phyloP scores from a whole-genome alignment of 2,797 vertebrate species.

The Mormyrops boulengeri region DNA sequence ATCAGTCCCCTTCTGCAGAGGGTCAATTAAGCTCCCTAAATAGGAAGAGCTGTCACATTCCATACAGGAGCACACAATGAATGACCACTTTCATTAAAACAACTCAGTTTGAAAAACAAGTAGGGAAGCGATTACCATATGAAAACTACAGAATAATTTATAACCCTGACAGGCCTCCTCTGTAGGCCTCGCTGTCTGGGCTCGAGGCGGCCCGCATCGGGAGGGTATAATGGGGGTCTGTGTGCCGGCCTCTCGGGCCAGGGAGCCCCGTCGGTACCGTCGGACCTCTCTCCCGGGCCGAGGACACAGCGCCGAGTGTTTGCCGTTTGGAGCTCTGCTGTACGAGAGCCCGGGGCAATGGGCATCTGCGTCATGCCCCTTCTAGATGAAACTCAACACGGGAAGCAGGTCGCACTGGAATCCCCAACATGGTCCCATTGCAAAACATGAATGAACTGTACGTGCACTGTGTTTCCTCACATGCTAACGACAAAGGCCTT shows the following conservation, averaged over 20 bases:
- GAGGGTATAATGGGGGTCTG: constrained; percentile 33
- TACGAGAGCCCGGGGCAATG: background rate
- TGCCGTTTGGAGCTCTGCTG: background rate
- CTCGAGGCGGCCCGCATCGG: constrained; percentile 22
- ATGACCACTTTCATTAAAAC: constrained; percentile 62
- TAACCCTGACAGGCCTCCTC: constrained; percentile 29
- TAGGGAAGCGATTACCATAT: constrained; percentile 60
- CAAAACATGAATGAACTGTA: background rate
- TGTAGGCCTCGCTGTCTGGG: constrained; percentile 30
- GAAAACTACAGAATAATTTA: constrained; percentile 48
- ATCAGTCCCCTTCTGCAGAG: constrained; percentile 26
- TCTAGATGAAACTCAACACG: constrained; percentile 11
- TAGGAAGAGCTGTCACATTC: constrained; percentile 60
- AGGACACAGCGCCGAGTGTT: constrained; percentile 17
- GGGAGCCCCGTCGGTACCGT: constrained; percentile 9
- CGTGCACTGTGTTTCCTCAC: background rate
- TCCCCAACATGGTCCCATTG: background rate
- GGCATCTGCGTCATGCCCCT: background rate
- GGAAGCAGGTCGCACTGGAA: constrained; percentile 13
- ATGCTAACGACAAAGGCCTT: background rate
- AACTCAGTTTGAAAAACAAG: constrained; percentile 51
- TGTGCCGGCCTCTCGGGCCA: constrained; percentile 5
- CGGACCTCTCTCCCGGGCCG: constrained; percentile 9
- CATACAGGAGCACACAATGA: constrained; percentile 51
- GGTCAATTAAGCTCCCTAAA: constrained; percentile 62